phyloP scores from a whole-genome alignment of 1,140 invertebrate species.

The Aphelinus atriplicis region DNA sequence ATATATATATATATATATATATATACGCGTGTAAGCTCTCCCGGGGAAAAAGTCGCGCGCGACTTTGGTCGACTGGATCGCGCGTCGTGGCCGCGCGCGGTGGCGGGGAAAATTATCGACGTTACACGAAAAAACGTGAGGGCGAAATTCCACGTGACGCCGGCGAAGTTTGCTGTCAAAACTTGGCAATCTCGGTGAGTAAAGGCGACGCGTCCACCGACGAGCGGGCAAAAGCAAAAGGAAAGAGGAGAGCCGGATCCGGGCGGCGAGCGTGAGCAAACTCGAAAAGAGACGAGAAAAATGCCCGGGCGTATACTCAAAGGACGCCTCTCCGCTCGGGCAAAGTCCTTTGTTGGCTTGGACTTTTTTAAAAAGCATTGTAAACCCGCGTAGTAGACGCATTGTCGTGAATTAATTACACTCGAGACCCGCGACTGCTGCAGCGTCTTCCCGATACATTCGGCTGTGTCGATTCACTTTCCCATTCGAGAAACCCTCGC shows the following conservation, averaged over 20 bases:
- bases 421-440: no score
- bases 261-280: conserved; percentile 16
- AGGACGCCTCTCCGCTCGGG: background rate
- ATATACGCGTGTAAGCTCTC: no score
- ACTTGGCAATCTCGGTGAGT: conserved; percentile 42
- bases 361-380: no score
- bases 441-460: no score
- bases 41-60: conserved; percentile 2
- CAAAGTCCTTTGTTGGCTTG: background rate
- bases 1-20: no score
- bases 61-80: background rate
- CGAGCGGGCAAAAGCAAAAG: background rate
- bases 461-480: no score
- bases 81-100: conserved; percentile 3
- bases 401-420: no score
- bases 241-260: conserved; percentile 24
- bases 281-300: background rate
- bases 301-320: background rate
- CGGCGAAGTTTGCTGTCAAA: conserved; percentile 43
- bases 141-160: conserved; percentile 34
- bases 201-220: background rate
- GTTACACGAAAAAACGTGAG: conserved; percentile 13
- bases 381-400: no score
- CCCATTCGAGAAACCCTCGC: no score
- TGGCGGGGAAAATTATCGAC: conserved; percentile 43